Evolutionary conservation across 1,140 invertebrate species (phyloP), one percentile per base, ranked within the genome.

Genomic region (Brachionus sp.): DNA sequence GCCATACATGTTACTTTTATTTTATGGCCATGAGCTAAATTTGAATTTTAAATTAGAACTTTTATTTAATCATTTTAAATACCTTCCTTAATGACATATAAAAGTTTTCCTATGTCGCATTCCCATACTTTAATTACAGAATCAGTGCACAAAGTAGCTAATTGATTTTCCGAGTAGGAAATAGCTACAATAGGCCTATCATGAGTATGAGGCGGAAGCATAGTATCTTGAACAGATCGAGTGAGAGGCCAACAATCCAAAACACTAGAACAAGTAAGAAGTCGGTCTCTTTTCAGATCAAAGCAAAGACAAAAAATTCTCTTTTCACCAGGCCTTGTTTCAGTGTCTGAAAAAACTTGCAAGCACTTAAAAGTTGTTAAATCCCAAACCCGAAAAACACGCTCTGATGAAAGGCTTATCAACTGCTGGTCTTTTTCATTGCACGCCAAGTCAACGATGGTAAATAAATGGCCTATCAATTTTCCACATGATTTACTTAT

Each of bases 401-500:
- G 75, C 42, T 88, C 88, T 7, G 88, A 87, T 6, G 88, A 89
- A 35, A 89, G 77, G 83, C 88, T 88, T 73, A 89, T 88, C 42
- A 89, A 85, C 83, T 89, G 88, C 53, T 89, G 88, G 75, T 89
- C 88, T 50, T 85, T 84, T 84, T 89, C 87, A 84, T 89, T 89
- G 70, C 86, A 86, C 10, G 84, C 85, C 33, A 89, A 87, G 80
- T 88, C 88, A 37, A 87, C 86, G 57, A 89, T 88, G 0, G 88
- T 88, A 85, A 89, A 89, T 57, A 89, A 84, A 84, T 89, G 88
- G 25, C 88, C 88, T 29, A 88, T 84, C 37, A 89, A 83, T 84
- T 88, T 88, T 87, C 87, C 87, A 85, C 87, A 88, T 10, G 88
- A 87, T 83, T 86, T 84, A 7, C 86, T 87, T 80, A 88, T 87